Percentiles rank a stretch among this genome's conserved stretches.
phyloP scores from a whole-genome alignment of 1,140 invertebrate species.

The Acromyrmex heyeri region DNA sequence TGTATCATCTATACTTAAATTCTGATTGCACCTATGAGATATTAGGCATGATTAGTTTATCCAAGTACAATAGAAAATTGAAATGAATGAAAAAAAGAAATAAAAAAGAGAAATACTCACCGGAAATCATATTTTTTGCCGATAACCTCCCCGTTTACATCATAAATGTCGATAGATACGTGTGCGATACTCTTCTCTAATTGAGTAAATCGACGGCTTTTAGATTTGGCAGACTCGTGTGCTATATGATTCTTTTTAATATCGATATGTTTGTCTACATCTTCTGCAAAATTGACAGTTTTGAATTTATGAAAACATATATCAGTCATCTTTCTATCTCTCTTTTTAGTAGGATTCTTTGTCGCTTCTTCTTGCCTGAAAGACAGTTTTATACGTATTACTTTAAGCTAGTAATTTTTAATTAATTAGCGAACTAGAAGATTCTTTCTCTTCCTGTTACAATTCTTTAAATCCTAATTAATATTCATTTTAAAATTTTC shows the following conservation, averaged over 20 bases:
- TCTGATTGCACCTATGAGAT: slow-evolving; percentile 77
- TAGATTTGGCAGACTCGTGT: slow-evolving; percentile 76
- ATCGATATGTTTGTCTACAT: slow-evolving; percentile 79
- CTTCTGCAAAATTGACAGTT: slow-evolving; percentile 72
- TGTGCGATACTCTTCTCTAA: slow-evolving; percentile 76
- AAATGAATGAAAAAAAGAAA: too few relatives aligned
- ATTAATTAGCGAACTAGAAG: neutral
- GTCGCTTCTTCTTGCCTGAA: slow-evolving; percentile 41
- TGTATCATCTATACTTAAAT: slow-evolving; percentile 75
- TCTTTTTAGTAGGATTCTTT: slow-evolving; percentile 59
- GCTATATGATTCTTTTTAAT: slow-evolving; percentile 73
- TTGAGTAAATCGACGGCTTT: slow-evolving; percentile 81
- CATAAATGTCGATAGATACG: slow-evolving; percentile 75
- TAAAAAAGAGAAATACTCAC: slow-evolving; percentile 65
- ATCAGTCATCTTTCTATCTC: slow-evolving; percentile 23
- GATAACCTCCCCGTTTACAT: slow-evolving; percentile 79
- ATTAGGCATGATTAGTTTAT: neutral
- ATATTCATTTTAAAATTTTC: neutral
- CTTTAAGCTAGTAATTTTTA: neutral
- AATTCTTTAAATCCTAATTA: neutral
- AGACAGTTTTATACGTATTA: neutral
- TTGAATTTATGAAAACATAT: slow-evolving; percentile 79
- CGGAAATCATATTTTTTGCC: slow-evolving; percentile 84
- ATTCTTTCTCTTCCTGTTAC: neutral
- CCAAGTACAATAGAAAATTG: slow-evolving; percentile 5